Evolutionary conservation across 2,888 invertebrate species (phyloP), one percentile per base, ranked within the genome.

Genomic region (Ceratothoa steindachneri): DNA sequence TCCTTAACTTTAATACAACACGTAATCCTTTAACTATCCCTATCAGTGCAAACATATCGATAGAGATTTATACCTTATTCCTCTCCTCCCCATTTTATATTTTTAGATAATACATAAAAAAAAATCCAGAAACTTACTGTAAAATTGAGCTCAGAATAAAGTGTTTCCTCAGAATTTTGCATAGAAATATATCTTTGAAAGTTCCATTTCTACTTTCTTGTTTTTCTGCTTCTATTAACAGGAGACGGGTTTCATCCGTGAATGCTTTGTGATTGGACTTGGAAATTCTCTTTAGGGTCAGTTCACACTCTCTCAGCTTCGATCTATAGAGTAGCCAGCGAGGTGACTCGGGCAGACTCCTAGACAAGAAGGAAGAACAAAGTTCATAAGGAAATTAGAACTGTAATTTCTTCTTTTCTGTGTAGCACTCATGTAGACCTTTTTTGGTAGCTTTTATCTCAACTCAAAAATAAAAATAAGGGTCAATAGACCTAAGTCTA

Each of bases 321-420:
- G 68, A 67, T 12, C 64, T 52, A 24, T 52, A 60, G 15, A 74
- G 29, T 65, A 77, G 72, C 77, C 77, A 77, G 29, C 77, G 65
- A 2, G 77, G 77, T 7, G 77, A 77, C 31, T 79, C 79, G 24
- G 76, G 73, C 31, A 77, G 53, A 28, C 65, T 30, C 69, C 71
- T 72, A 31, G 30, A n/a, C n/a, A 4, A 1, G 5, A 31, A 51
- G 19, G 27, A 31, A 51, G 22, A 69, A 60, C n/a, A n/a, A 7
- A 19, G 31, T 51, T 9, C 51, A 51, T 51, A 12, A n/a, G n/a
- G n/a, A 51, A 51, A 51, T 51, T 12, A n/a, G n/a, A n/a, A n/a
- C n/a, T n/a, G n/a, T n/a, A n/a, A n/a, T n/a, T n/a, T n/a, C n/a
- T n/a, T n/a, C n/a, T n/a, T n/a, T n/a, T n/a, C n/a, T n/a, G n/a